A percentile compares a stretch with the other conserved stretches of the same genome.
Conservation (phyloP, 2,797 vertebrate species). For the Hoplostethus mediterraneus region DNA sequence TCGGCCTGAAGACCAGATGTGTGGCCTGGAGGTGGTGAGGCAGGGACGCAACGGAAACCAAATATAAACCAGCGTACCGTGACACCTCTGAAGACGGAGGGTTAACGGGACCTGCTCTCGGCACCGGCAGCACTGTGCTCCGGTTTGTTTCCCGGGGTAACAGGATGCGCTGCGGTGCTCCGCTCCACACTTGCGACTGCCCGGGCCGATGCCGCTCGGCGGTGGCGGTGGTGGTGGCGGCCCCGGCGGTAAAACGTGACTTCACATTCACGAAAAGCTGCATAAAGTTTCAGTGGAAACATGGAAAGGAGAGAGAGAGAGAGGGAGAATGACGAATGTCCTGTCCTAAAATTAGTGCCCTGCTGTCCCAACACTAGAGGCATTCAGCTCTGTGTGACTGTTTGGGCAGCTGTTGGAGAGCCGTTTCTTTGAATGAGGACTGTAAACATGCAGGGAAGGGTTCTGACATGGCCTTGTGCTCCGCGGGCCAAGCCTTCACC, state of each 20-base stretch:
- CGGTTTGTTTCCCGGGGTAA: constrained; percentile 55
- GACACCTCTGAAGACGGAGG: constrained; percentile 75
- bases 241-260: constrained; percentile 60
- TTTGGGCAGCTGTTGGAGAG: constrained; percentile 82
- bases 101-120: constrained; percentile 55
- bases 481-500: constrained; percentile 55
- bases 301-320: constrained; percentile 60
- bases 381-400: constrained; percentile 77
- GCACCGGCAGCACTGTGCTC: constrained; percentile 41
- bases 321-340: constrained; percentile 71
- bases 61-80: constrained; percentile 76
- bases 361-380: constrained; percentile 78
- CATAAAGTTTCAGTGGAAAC: constrained; percentile 70
- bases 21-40: constrained; percentile 81
- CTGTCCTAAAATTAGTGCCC: constrained; percentile 73
- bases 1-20: constrained; percentile 84
- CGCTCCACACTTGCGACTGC: constrained; percentile 43
- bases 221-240: constrained; percentile 4
- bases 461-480: constrained; percentile 66
- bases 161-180: constrained; percentile 52
- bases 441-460: constrained; percentile 76
- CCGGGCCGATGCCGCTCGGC: constrained; percentile 28
- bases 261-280: constrained; percentile 57
- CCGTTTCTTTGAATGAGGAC: constrained; percentile 76
- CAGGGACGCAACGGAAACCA: constrained; percentile 79